Evolutionary conservation across 2,797 vertebrate genomes (phyloP).

Genomic region (Glossophaga mutica): DNA sequence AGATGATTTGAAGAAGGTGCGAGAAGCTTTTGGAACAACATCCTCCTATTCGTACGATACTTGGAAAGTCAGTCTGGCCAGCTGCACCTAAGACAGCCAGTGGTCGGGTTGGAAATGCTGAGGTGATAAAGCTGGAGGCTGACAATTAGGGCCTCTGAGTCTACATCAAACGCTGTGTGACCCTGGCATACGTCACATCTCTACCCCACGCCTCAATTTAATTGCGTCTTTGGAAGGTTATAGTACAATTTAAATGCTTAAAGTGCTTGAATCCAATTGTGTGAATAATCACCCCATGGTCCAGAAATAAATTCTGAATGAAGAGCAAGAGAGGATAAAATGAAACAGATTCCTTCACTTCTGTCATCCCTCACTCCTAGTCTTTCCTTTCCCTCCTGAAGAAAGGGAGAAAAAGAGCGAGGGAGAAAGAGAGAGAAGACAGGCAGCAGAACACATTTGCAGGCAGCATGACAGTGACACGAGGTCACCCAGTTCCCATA

Average conservation of each 20-base stretch:
- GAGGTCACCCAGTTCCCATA: background rate
- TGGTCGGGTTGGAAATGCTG: background rate
- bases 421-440: background rate
- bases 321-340: background rate
- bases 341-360: background rate
- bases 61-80: background rate
- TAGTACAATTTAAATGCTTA: background rate
- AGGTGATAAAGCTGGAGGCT: background rate
- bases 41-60: background rate
- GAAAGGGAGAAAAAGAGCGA: background rate
- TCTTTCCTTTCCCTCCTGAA: background rate
- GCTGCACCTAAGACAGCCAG: background rate
- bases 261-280: background rate
- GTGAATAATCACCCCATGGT: background rate
- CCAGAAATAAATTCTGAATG: constrained; percentile 14
- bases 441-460: background rate
- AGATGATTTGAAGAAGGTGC: background rate
- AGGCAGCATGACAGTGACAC: background rate
- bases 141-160: background rate
- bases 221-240: background rate
- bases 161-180: background rate
- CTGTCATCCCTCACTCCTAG: background rate
- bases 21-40: background rate
- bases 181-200: background rate
- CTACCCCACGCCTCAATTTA: background rate